Percentiles rank a stretch among this genome's conserved stretches.
These are phyloP conservation scores for Spilarctia lutea DNA, from an alignment of 2,888 invertebrate genomes.

Conservation along the genomic window DNA sequence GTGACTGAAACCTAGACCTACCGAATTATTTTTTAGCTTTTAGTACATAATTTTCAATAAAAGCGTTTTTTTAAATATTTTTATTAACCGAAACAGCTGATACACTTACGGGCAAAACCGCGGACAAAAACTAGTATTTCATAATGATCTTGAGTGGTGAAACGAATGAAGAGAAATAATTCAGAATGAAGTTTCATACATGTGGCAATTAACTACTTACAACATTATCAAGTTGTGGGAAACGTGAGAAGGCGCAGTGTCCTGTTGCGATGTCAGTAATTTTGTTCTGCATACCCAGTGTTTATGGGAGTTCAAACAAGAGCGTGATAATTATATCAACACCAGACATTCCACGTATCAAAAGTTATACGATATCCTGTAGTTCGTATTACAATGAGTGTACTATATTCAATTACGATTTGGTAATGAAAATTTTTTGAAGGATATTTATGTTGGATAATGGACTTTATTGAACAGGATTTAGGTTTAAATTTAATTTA, in stretches of 20 bases:
- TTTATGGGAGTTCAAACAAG: conserved; percentile 9
- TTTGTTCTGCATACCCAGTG: neutral
- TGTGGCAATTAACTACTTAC: neutral
- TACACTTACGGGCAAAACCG: too few species aligned
- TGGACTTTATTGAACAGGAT: neutral
- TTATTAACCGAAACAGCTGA: too few species aligned
- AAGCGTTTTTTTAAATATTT: too few species aligned
- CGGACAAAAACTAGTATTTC: neutral
- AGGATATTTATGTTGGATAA: neutral
- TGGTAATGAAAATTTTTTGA: neutral
- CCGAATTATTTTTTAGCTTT: too few species aligned
- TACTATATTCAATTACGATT: neutral
- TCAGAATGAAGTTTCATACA: neutral
- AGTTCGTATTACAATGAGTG: neutral
- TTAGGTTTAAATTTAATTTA: neutral
- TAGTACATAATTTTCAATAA: too few species aligned
- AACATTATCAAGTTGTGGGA: neutral
- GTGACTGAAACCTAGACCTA: too few species aligned
- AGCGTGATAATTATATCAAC: conserved; percentile 4
- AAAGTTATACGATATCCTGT: neutral
- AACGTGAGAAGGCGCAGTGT: neutral
- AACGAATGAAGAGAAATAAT: neutral
- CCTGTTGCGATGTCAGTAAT: neutral
- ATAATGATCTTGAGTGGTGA: neutral
- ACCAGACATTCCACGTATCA: neutral